Evolutionary conservation across 2,888 invertebrate species (phyloP), one percentile per base, ranked within the genome.

Genomic region (Acrocyrtus sp.): DNA sequence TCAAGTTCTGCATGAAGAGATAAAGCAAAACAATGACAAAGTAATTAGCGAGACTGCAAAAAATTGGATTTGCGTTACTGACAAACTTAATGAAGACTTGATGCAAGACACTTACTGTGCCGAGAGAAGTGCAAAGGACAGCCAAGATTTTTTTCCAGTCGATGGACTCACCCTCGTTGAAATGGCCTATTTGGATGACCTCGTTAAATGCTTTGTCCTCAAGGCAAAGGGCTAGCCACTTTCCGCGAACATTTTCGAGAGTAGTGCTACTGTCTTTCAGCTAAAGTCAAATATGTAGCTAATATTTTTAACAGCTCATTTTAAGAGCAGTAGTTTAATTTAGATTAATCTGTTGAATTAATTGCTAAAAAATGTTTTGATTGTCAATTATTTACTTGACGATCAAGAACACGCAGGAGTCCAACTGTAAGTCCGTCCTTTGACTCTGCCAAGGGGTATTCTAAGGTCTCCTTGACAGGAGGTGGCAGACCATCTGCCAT

Each of bases 361-460:
- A 61, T n/a, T n/a, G n/a, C n/a, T n/a, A 34, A 53, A 15, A 24
- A 45, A 22, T 41, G 24, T n/a, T 10, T n/a, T 85, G 79, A 84
- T 4, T 43, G 3, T 85, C 61, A 17, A 26, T 10, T 26, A n/a
- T 19, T 63, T 81, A 94, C 91, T 88, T 94, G 94, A 81, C 90
- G 88, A 65, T 93, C 88, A 10, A 95, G 84, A 3, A 93, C 90
- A 82, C 90, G 90, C 27, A 95, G 84, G 82, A 93, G 91, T 0
- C 94, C 95, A 6, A 92, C 89, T 0, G 94, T 93, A 0, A 95
- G 85, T 0, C 92, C 92, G 1, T 90, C 90, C 78, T 90, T 89
- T 26, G 88, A 90, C 79, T 87, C 89, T 61, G 76, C 77, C 26
- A 88, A 88, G 0, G 92, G 91, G 82, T 90, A 92, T 83, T 93